A percentile compares a stretch with the other conserved stretches of the same genome.
Evolutionary conservation across 1,140 invertebrate genomes (phyloP).

Genomic region (Halyomorpha halys): DNA sequence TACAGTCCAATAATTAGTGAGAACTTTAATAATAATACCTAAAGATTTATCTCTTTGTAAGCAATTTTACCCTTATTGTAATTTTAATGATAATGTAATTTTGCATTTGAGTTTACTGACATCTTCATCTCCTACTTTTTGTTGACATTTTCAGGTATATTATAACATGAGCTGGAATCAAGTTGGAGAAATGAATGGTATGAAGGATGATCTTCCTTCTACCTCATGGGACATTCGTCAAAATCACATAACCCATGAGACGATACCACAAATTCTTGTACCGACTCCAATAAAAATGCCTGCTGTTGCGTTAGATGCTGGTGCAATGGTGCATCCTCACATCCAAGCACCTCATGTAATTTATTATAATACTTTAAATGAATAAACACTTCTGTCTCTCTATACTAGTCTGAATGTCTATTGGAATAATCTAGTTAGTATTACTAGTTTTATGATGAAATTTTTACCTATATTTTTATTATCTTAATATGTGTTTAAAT

Average conservation of each 20-base stretch:
- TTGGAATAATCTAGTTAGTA: neutral
- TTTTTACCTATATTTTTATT: conserved; percentile 12
- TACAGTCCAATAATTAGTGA: no score
- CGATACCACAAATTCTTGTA: conserved; percentile 39
- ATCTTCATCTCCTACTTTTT: neutral
- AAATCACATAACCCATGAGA: conserved; percentile 35
- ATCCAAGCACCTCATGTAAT: conserved; percentile 42
- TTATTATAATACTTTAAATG: conserved; percentile 1
- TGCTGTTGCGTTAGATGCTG: conserved; percentile 35
- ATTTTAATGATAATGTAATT: no score
- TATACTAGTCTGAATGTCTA: conserved; percentile 7
- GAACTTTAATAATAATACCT: no score
- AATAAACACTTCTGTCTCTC: conserved; percentile 8
- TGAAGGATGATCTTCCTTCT: conserved; percentile 39
- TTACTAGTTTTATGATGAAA: conserved; percentile 4
- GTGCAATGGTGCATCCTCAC: conserved; percentile 34
- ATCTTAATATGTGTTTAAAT: conserved; percentile 14
- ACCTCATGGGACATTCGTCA: conserved; percentile 41
- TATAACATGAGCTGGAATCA: conserved; percentile 24
- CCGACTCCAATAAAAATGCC: conserved; percentile 45
- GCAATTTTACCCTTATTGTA: no score
- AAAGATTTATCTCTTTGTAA: no score
- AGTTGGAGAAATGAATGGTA: conserved; percentile 35
- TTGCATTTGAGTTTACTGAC: no score
- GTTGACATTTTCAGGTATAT: conserved; percentile 3